Base-by-base conservation (phyloP, 2,888 invertebrate genomes). In the Scaptomyza parva region DNA sequence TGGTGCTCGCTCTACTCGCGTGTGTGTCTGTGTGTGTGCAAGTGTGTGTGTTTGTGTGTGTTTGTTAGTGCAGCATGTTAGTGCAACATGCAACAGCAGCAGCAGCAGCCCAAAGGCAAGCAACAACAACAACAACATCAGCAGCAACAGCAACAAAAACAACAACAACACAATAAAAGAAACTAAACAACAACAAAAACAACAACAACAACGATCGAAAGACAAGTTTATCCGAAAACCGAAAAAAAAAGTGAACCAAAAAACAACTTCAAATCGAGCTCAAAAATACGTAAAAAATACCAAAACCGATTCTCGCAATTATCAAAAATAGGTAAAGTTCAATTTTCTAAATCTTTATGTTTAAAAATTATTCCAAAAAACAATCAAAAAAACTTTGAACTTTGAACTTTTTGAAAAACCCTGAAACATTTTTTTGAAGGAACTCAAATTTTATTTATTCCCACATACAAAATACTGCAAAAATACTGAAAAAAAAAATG, bases 251-350 rank as follows among this genome's bases (percentile, higher is more conserved):
- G 18, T 20, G 35, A 35, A 14, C 6, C 33, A 9, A 22, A 30
- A 7, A 0, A 45, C 20, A 47, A 60, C 20, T 5, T 20, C 35
- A 70, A 14, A 22, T n/a, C 52, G 28, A 44, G 33, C 22, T n/a
- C n/a, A n/a, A n/a, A n/a, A 53, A 5, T 6, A 26, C 8, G n/a
- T n/a, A n/a, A 37, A 45, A 52, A 26, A 30, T 35, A 53, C 39
- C 41, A 57, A 61, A 63, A 48, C 18, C 35, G 61, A 64, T 50
- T 72, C 64, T 17, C 70, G 51, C 66, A 70, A 59, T 72, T 67
- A 41, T 41, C 67, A 83, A 84, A 84, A 22, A 86, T 83, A 83
- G 83, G 83, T 83, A 83, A 83, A 78, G 83, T 83, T 86, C 61
- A 74, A 72, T 71, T 83, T 79, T 82, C 67, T 82, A 61, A 70